phyloP scores from a whole-genome alignment of 1,140 invertebrate genomes.

The Ceratoteleas bidentatus region DNA sequence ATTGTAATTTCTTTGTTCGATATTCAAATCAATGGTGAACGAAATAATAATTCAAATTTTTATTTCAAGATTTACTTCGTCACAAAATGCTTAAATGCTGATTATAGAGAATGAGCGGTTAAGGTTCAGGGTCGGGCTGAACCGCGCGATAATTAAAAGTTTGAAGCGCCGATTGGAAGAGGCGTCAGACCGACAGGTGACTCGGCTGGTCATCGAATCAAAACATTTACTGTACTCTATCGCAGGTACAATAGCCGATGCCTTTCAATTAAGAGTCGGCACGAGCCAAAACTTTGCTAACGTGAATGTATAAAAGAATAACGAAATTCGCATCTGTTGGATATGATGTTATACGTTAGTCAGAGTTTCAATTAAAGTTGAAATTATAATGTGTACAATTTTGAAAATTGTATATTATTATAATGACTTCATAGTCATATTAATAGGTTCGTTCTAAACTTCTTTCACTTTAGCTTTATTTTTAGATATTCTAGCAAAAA shows the following conservation, averaged over 20 bases:
- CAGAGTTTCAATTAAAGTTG: neutral
- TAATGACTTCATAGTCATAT: neutral
- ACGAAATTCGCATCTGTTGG: conserved; percentile 28
- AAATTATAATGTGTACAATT: neutral
- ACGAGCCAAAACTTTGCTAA: conserved; percentile 45
- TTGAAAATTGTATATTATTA: neutral
- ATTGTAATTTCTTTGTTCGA: too few relatives aligned
- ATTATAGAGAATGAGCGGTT: neutral
- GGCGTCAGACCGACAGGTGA: conserved; percentile 61
- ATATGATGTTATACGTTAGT: neutral
- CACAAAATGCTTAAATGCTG: too few relatives aligned
- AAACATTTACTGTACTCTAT: conserved; percentile 73
- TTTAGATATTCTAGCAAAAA: too few relatives aligned
- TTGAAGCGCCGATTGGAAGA: conserved; percentile 37
- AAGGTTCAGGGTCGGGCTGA: conserved; percentile 50
- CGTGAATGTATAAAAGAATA: conserved; percentile 21
- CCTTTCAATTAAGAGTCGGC: conserved; percentile 60
- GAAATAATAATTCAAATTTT: too few relatives aligned
- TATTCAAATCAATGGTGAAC: too few relatives aligned
- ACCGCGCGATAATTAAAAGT: conserved; percentile 69
- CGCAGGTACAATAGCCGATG: conserved; percentile 37
- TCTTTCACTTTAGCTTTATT: too few relatives aligned
- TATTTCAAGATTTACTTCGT: too few relatives aligned
- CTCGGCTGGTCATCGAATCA: conserved; percentile 59
- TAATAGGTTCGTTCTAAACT: too few relatives aligned